Evolutionary conservation across 2,888 invertebrate species (phyloP).

Genomic region (Strigamia crassipes): DNA sequence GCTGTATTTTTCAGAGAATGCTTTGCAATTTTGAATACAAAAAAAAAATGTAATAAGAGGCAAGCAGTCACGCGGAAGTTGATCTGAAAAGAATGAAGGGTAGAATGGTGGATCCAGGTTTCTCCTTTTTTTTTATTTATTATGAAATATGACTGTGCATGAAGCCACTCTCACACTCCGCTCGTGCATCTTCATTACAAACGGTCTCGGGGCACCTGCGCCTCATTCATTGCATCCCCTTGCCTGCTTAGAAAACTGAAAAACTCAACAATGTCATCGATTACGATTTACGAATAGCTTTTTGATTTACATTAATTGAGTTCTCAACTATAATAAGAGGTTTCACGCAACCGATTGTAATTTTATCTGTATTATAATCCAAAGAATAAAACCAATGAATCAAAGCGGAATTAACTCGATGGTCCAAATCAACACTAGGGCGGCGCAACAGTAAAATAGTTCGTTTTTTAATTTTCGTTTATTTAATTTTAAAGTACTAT

Average conservation of each 20-base stretch:
- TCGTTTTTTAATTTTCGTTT: too few relatives aligned
- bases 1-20: background rate
- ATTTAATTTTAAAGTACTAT: too few relatives aligned
- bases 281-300: too few relatives aligned
- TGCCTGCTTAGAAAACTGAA: constrained; percentile 2
- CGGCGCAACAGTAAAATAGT: too few relatives aligned
- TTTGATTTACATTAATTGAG: too few relatives aligned
- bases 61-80: background rate
- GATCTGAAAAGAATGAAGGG: background rate
- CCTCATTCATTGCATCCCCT: background rate
- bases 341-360: too few relatives aligned
- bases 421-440: too few relatives aligned
- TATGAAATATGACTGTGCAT: constrained; percentile 10
- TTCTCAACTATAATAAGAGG: too few relatives aligned
- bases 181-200: constrained; percentile 4
- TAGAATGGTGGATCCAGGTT: background rate
- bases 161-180: background rate
- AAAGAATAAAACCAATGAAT: too few relatives aligned
- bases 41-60: background rate
- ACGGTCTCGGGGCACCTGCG: constrained; percentile 4
- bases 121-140: too few relatives aligned
- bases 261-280: background rate
- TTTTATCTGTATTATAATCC: too few relatives aligned
- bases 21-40: background rate
- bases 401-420: too few relatives aligned